Evolutionary conservation across 2,888 invertebrate genomes (phyloP), one percentile per base, ranked within the genome.

Genomic region (Entomobrya multifasciata): DNA sequence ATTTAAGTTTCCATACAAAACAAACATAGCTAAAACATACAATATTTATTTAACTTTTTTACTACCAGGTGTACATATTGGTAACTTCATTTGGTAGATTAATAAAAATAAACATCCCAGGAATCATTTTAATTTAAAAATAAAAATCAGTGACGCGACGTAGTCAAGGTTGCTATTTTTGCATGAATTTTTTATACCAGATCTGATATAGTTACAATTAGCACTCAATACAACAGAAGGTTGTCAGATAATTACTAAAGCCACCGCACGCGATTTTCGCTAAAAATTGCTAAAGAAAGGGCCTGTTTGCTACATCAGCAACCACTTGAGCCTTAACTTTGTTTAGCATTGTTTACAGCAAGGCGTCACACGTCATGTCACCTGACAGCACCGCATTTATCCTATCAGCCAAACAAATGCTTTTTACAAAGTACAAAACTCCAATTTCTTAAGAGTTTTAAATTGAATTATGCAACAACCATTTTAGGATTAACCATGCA

Each of bases 391-490:
- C 49, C 49, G 52, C 72, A 72, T 49, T 72, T 72, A 72, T 72
- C 72, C 72, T 41, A 76, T 57, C 76, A 76, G 27, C 36, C 76
- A 76, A 52, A 27, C 49, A 44, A 67, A 44, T 13, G 67, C 67
- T 44, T 72, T 49, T 30, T 13, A 36, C 13, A 55, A 57, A 36
- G 36, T 5, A 74, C 55, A 20, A 22, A 10, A 57, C 36, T 36
- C n/a, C n/a, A 65, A 36, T 36, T 41, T n/a, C 20, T 44, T 70
- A 11, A 44, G 67, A 20, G 5, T 15, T 55, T 22, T 57, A 76
- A 76, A 81, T 86, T 86, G 74, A 86, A 81, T 81, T 86, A 86
- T 81, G 86, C 81, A 81, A 86, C 41, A 22, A 70, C 70, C 67
- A 25, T 1, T 20, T 10, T 25, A 17, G 47, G 4, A 65, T 1